phyloP scores from a whole-genome alignment of 2,113 vertebrate genomes.

The Dipodomys spectabilis region DNA sequence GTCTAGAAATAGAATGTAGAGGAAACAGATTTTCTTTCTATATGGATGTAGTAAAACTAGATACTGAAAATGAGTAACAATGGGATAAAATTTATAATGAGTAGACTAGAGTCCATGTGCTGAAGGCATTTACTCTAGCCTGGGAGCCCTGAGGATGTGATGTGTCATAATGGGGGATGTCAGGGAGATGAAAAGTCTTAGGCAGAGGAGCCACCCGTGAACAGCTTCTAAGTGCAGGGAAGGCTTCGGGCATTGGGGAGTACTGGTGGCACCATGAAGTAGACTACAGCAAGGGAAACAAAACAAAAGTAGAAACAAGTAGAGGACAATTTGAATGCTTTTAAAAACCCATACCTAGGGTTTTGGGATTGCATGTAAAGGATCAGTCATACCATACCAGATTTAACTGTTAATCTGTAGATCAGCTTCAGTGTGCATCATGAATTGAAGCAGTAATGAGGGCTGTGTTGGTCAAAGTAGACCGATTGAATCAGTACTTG shows the following conservation, averaged over 20 bases:
- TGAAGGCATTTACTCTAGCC: not conserved
- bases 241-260: rapidly evolving
- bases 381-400: not conserved
- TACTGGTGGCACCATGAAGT: not conserved
- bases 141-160: not conserved
- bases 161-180: not conserved
- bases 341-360: not conserved
- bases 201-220: not conserved
- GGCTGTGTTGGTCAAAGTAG: not conserved
- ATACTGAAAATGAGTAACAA: not conserved
- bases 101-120: not conserved
- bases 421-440: not conserved
- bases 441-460: not conserved
- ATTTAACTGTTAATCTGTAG: not conserved
- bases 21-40: not conserved
- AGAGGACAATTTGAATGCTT: not conserved
- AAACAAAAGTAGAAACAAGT: not conserved
- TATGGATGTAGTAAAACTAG: not conserved
- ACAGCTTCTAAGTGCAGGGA: not conserved
- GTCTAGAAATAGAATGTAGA: not conserved
- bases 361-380: not conserved
- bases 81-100: not conserved
- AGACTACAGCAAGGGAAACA: not conserved
- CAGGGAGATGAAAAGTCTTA: not conserved
- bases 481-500: not conserved